A percentile compares a stretch with the other conserved stretches of the same genome.
These are phyloP conservation scores for Leucopsar rothschildi DNA, from an alignment of 2,113 vertebrate genomes.

Conservation along the genomic window DNA sequence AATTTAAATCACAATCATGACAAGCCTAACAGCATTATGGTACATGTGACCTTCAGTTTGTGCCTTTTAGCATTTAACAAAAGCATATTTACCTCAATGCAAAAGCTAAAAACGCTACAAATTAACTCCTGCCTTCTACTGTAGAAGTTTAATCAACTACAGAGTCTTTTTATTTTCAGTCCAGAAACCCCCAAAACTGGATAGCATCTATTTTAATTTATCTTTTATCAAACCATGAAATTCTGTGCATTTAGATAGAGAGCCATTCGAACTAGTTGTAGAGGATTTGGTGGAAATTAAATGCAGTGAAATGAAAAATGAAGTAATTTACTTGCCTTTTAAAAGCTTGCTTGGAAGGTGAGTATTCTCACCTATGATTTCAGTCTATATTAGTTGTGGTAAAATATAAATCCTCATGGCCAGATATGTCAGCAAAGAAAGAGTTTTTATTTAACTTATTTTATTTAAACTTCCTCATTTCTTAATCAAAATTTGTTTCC, in stretches of 20 bases:
- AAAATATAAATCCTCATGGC: neutral
- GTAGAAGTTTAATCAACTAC: neutral
- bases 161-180: neutral
- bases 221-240: neutral
- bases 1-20: neutral
- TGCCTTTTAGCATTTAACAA: constrained; percentile 17
- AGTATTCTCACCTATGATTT: neutral
- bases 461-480: neutral
- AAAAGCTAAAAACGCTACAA: neutral
- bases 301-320: neutral
- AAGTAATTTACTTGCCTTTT: neutral
- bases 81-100: neutral
- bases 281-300: neutral
- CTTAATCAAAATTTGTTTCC: neutral
- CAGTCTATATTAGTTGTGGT: neutral
- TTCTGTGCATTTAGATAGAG: neutral
- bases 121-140: neutral
- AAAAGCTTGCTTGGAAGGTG: neutral
- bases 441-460: neutral
- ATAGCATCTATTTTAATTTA: neutral
- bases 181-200: neutral
- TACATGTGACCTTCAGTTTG: constrained; percentile 2
- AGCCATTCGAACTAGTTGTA: neutral
- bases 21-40: constrained; percentile 4
- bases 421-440: neutral